phyloP scores from a whole-genome alignment of 2,888 invertebrate genomes.

The Andrena bicolor region DNA sequence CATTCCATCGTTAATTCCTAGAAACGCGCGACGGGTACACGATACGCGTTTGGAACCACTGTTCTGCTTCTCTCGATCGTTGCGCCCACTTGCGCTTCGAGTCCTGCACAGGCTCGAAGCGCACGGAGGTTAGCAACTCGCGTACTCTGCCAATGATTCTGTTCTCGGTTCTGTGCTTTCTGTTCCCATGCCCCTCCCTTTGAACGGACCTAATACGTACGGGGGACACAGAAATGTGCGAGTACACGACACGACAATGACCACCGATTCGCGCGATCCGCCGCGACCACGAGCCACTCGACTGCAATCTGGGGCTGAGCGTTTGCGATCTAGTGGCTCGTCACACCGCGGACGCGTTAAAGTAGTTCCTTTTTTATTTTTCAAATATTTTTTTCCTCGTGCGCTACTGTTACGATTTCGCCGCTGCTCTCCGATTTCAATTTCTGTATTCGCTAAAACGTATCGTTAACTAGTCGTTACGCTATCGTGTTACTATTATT shows the following conservation, averaged over 20 bases:
- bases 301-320: conserved; percentile 50
- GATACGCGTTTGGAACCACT: conserved; percentile 38
- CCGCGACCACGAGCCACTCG: conserved; percentile 24
- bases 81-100: conserved; percentile 43
- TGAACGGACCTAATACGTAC: conserved; percentile 57
- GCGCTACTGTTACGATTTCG: conserved; percentile 40
- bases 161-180: conserved; percentile 2
- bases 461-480: conserved; percentile 45
- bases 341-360: conserved; percentile 21
- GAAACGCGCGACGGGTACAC: conserved; percentile 48
- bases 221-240: conserved; percentile 67
- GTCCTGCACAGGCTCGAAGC: conserved; percentile 71
- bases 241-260: conserved; percentile 71
- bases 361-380: conserved; percentile 36
- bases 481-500: conserved; percentile 48
- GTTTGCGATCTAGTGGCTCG: conserved; percentile 23
- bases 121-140: conserved; percentile 25
- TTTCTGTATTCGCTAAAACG: conserved; percentile 37
- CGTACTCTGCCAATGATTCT: conserved; percentile 24
- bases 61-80: conserved; percentile 21
- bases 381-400: not conserved
- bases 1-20: conserved; percentile 40
- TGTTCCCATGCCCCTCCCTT: not conserved
- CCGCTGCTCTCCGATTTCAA: conserved; percentile 9
- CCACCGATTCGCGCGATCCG: conserved; percentile 63